These are phyloP conservation scores for Anisognathus igniventris DNA, from an alignment of 2,797 vertebrate species.

Conservation along the genomic window DNA sequence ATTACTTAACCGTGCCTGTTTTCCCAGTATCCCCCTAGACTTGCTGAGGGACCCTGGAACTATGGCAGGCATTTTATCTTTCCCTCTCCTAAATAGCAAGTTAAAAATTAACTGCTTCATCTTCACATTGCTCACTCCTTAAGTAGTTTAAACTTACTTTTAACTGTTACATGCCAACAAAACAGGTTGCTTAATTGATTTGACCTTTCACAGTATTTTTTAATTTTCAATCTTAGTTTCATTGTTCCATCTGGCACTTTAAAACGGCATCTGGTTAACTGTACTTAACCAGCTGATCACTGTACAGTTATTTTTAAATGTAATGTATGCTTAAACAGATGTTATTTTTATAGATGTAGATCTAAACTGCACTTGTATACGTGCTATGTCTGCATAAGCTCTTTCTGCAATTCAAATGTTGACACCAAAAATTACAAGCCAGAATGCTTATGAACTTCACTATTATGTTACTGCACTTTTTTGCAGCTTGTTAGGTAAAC, in stretches of 20 bases:
- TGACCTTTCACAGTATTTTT: conserved; percentile 98
- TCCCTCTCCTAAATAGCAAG: conserved; percentile 52
- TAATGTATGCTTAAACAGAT: conserved; percentile 99
- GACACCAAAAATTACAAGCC: conserved; percentile 87
- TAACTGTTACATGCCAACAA: conserved; percentile 97
- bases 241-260: conserved; percentile 99
- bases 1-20: neutral
- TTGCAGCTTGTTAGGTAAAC: conserved; percentile 85
- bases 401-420: conserved; percentile 89
- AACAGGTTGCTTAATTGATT: conserved; percentile 99
- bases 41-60: neutral
- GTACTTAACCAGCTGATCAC: conserved; percentile 99
- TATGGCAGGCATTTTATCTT: conserved; percentile 26
- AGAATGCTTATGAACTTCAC: conserved; percentile 79
- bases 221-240: conserved; percentile 98
- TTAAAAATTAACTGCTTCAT: conserved; percentile 68
- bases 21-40: neutral
- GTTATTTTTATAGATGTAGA: conserved; percentile 98
- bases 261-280: conserved; percentile 99
- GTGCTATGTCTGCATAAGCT: conserved; percentile 84
- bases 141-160: conserved; percentile 90
- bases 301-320: conserved; percentile 98
- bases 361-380: conserved; percentile 82
- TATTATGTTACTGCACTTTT: conserved; percentile 82
- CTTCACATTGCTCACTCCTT: conserved; percentile 76